Percentiles rank a stretch among this genome's conserved stretches.
Evolutionary conservation across 2,113 vertebrate species (phyloP).

Genomic region (Craseonycteris thonglongyai): DNA sequence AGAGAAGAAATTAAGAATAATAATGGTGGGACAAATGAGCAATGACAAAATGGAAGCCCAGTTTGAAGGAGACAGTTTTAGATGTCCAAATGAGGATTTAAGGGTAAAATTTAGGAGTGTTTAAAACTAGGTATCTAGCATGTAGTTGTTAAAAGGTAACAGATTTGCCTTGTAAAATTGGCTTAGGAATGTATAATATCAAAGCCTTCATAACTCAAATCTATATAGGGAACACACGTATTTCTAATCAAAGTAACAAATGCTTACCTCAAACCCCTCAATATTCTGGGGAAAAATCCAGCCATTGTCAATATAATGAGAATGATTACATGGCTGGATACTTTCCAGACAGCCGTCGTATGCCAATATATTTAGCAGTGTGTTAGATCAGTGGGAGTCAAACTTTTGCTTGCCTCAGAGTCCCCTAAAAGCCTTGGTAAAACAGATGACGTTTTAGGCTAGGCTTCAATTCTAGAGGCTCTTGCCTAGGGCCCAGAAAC

Average conservation of each 20-base stretch:
- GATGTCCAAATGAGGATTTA: slow-evolving; percentile 14
- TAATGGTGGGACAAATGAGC: slow-evolving; percentile 9
- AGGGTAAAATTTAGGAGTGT: not conserved
- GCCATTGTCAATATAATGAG: no score
- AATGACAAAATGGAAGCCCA: not conserved
- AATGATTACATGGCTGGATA: no score
- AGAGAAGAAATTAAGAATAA: slow-evolving; percentile 31
- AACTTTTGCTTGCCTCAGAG: not conserved
- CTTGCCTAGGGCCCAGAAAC: not conserved
- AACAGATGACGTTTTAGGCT: not conserved
- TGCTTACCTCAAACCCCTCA: not conserved
- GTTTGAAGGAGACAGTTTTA: slow-evolving; percentile 26
- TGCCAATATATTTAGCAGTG: not conserved
- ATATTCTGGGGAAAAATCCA: no score
- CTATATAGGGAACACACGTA: not conserved
- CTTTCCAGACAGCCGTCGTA: no score
- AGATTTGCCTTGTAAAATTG: slow-evolving; percentile 1
- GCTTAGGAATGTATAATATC: slow-evolving; percentile 13
- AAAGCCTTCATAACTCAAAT: slow-evolving; percentile 1
- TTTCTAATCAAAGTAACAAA: slow-evolving; percentile 5
- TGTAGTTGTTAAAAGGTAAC: slow-evolving; percentile 13
- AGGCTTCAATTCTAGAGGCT: not conserved
- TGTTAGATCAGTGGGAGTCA: not conserved
- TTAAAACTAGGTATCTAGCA: not conserved
- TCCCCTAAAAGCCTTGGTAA: not conserved